Percentiles rank a stretch among this genome's conserved stretches.
These are phyloP conservation scores for Lineus longissimus DNA, from an alignment of 1,140 invertebrate species.

Conservation along the genomic window DNA sequence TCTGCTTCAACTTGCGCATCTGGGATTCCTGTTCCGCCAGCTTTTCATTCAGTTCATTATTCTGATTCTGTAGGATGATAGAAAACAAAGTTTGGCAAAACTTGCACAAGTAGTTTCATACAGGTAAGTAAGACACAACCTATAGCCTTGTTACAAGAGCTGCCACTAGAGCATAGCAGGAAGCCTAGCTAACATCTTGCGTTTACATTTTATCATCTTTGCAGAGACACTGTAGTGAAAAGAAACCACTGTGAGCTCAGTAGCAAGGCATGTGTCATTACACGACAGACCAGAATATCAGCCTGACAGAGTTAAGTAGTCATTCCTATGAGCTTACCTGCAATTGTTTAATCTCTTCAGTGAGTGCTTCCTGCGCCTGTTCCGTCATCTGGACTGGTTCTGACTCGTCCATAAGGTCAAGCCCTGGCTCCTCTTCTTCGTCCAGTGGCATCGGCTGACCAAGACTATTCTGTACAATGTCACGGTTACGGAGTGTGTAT, in stretches of 20 bases:
- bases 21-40: conserved; percentile 32
- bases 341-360: conserved; percentile 30
- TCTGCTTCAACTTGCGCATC: conserved; percentile 26
- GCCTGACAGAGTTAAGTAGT: no score
- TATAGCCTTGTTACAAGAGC: no score
- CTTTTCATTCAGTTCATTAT: conserved; percentile 22
- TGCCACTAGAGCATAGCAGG: no score
- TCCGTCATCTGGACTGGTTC: conserved; percentile 28
- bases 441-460: neutral
- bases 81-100: no score
- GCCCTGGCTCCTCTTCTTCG: conserved; percentile 19
- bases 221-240: no score
- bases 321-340: conserved; percentile 20
- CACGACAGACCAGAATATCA: no score
- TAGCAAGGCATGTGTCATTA: no score
- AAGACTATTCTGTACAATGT: neutral
- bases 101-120: no score
- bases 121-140: no score
- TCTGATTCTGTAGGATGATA: conserved; percentile 17
- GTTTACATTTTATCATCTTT: no score
- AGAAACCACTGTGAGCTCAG: no score
- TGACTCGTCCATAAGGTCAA: conserved; percentile 20
- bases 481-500: conserved; percentile 23
- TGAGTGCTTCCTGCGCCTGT: conserved; percentile 29
- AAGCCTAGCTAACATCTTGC: no score